These are phyloP conservation scores for Lepeophtheirus salmonis DNA, from an alignment of 1,140 invertebrate genomes.

Conservation along the genomic window DNA sequence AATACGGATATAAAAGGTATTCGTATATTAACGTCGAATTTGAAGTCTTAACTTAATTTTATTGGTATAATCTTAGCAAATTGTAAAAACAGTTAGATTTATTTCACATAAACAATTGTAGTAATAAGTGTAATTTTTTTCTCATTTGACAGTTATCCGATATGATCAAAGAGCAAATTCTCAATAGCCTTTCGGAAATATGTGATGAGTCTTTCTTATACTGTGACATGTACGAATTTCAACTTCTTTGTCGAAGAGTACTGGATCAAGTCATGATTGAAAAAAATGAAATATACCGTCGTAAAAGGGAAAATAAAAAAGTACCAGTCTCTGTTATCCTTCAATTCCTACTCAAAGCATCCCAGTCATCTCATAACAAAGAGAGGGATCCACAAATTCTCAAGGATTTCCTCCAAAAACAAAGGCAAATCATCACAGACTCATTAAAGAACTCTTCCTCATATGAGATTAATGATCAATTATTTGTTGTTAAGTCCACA, in stretches of 20 bases:
- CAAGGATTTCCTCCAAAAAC: neutral
- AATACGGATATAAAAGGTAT: too few species aligned
- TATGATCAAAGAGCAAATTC: neutral
- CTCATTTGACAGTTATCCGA: too few species aligned
- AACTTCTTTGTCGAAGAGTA: neutral
- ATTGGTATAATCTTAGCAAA: too few species aligned
- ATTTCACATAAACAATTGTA: neutral
- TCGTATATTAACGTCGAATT: too few species aligned
- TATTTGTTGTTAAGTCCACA: neutral
- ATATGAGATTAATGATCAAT: neutral
- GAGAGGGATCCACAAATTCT: neutral
- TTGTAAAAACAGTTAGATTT: too few species aligned
- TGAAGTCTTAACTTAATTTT: too few species aligned
- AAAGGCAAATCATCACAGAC: neutral
- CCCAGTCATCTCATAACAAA: neutral
- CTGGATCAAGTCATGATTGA: conserved; percentile 8
- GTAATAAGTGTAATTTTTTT: too few species aligned
- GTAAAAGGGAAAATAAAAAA: neutral
- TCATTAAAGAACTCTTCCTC: neutral
- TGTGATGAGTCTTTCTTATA: neutral
- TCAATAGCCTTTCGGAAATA: neutral
- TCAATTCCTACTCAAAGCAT: neutral
- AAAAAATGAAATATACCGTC: conserved; percentile 4
- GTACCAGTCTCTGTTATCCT: neutral
- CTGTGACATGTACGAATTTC: neutral